Conservation (phyloP, 2,113 vertebrate species). For the Corynorhinus townsendii region DNA sequence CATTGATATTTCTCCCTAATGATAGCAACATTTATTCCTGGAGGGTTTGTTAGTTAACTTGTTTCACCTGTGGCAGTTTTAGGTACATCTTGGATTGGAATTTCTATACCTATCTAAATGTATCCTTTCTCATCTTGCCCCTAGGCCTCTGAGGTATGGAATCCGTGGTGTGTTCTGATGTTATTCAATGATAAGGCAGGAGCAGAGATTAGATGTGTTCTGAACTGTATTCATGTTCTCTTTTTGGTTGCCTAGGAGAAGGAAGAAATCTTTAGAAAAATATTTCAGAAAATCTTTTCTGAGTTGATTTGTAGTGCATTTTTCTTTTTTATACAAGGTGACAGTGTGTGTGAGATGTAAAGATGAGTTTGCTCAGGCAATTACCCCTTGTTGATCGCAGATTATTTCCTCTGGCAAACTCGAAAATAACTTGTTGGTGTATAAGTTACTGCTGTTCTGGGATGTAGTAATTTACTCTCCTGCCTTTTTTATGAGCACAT, state of each 20-base stretch:
- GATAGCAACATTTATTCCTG: slow-evolving; percentile 66
- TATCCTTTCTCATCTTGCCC: slow-evolving; percentile 71
- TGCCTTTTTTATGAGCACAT: slow-evolving; percentile 80
- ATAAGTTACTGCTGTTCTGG: slow-evolving; percentile 80
- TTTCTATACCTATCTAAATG: slow-evolving; percentile 74
- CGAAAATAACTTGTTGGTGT: slow-evolving; percentile 82
- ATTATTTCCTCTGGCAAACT: slow-evolving; percentile 84
- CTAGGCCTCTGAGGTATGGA: slow-evolving; percentile 70
- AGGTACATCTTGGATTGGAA: slow-evolving; percentile 78
- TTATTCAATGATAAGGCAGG: slow-evolving; percentile 75
- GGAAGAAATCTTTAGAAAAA: slow-evolving; percentile 75
- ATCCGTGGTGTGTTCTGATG: slow-evolving; percentile 69
- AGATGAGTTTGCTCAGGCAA: slow-evolving; percentile 83
- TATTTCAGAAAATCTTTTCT: slow-evolving; percentile 65
- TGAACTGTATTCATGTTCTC: slow-evolving; percentile 65
- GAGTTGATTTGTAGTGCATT: slow-evolving; percentile 78
- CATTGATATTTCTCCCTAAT: slow-evolving; percentile 60
- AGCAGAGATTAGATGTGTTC: slow-evolving; percentile 78
- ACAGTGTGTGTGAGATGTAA: slow-evolving; percentile 80
- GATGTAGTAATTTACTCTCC: slow-evolving; percentile 79
- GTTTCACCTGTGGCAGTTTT: slow-evolving; percentile 68
- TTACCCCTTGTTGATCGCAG: slow-evolving; percentile 83
- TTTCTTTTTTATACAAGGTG: slow-evolving; percentile 78
- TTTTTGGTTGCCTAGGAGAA: slow-evolving; percentile 71
- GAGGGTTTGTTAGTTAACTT: slow-evolving; percentile 60